A percentile compares a stretch with the other conserved stretches of the same genome.
phyloP scores from a whole-genome alignment of 2,797 vertebrate genomes.

The Tangara arthus region DNA sequence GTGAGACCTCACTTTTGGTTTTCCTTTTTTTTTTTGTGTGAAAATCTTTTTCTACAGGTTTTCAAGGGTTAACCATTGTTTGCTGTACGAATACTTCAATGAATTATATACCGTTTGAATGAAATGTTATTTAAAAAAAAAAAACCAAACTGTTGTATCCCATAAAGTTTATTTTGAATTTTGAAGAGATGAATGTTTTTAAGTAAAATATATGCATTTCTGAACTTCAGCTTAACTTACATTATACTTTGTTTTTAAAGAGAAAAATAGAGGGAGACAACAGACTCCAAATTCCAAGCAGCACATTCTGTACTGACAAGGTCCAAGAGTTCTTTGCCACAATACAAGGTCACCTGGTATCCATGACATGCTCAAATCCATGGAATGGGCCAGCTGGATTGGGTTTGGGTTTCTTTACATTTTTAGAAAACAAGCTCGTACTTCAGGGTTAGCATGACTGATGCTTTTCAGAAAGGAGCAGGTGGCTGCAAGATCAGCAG shows the following conservation, averaged over 20 bases:
- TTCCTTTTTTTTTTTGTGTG: slow-evolving; percentile 71
- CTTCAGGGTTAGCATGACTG: background rate
- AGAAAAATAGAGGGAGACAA: slow-evolving; percentile 29
- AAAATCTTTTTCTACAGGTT: slow-evolving; percentile 83
- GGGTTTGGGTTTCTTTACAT: background rate
- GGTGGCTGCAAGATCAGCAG: slow-evolving; percentile 6
- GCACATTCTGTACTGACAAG: slow-evolving; percentile 50
- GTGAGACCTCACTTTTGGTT: slow-evolving; percentile 80
- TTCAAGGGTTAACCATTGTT: slow-evolving; percentile 83
- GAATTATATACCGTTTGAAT: slow-evolving; percentile 85
- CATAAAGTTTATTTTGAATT: slow-evolving; percentile 85
- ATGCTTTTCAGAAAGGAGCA: background rate
- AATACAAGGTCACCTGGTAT: slow-evolving; percentile 16
- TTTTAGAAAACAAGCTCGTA: background rate
- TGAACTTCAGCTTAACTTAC: slow-evolving; percentile 80
- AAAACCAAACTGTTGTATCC: slow-evolving; percentile 78
- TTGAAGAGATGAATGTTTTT: slow-evolving; percentile 86
- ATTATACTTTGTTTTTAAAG: slow-evolving; percentile 75
- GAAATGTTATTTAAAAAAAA: slow-evolving; percentile 83
- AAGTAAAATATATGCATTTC: slow-evolving; percentile 88
- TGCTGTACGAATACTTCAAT: slow-evolving; percentile 81
- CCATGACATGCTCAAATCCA: background rate
- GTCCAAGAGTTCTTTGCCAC: slow-evolving; percentile 48
- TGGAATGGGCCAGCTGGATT: slow-evolving; percentile 30
- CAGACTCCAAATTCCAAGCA: slow-evolving; percentile 57